Evolutionary conservation across 1,140 invertebrate species (phyloP), one percentile per base, ranked within the genome.

Genomic region (Dinoponera quadriceps): DNA sequence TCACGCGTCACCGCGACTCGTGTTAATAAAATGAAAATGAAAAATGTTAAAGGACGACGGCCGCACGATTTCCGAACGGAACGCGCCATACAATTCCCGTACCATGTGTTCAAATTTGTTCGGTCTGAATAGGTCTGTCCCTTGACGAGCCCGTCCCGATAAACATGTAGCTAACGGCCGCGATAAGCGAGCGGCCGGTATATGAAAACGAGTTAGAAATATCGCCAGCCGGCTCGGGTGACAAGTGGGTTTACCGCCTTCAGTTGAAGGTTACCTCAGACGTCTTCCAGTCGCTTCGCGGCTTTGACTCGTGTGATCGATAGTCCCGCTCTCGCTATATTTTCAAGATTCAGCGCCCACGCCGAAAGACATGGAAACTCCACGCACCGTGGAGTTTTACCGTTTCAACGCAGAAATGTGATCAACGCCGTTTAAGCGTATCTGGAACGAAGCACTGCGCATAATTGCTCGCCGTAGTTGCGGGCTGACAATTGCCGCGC

Each of bases 151-250:
- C n/a, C 13, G 51, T 16, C 22, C 20, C n/a, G 29, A 38, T 55
- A 72, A 55, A 72, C 68, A 3, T 20, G 27, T 33, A 33, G 51
- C 20, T 4, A 11, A 44, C 38, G 38, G 7, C 11, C 7, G 7
- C 38, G 68, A 72, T 72, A 38, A 71, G 49, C 68, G n/a, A 72
- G 27, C 20, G 55, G 27, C 33, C 27, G 38, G 38, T 44, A 44
- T 33, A 38, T 72, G 51, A 20, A 55, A 72, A 72, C 3, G 22
- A 72, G 51, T 55, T 55, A 16, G 18, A 33, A 38, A 55, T 33
- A 55, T 72, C 27, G 20, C 33, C 14, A 38, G 33, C 29, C 25
- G 18, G 5, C n/a, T 55, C 27, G 38, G 38, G 38, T 44, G 49
- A 72, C 27, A 72, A 72, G 55, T 57, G 20, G n/a, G 7, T 55